These are phyloP conservation scores for Chymomyza costata DNA, from an alignment of 1,140 invertebrate species.

Conservation along the genomic window DNA sequence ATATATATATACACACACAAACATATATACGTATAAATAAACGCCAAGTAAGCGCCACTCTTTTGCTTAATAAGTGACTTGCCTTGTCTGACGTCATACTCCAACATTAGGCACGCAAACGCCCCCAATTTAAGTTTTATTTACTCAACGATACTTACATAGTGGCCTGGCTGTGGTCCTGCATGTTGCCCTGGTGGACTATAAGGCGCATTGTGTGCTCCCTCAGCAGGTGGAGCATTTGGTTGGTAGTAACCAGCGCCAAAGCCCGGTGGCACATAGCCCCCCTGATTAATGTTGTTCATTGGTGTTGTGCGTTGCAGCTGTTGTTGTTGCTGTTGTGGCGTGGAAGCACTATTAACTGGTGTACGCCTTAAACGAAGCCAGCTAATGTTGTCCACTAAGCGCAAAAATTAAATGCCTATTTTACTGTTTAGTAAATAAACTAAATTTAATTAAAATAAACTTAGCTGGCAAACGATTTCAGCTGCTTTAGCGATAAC, in stretches of 20 bases:
- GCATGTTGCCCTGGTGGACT: slow-evolving; percentile 1
- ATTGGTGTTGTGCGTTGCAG: slow-evolving; percentile 32
- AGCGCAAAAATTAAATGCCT: too few species aligned
- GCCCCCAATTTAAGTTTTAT: slow-evolving; percentile 9
- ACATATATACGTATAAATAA: not conserved
- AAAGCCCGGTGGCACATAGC: slow-evolving; percentile 58
- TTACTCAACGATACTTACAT: too few species aligned
- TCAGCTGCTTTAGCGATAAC: too few species aligned
- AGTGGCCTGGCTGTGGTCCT: slow-evolving; percentile 8
- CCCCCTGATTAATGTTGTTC: slow-evolving; percentile 60
- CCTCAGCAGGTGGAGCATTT: slow-evolving; percentile 52
- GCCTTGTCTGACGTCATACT: not conserved
- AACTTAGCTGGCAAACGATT: too few species aligned
- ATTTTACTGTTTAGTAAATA: too few species aligned
- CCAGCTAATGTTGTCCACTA: too few species aligned
- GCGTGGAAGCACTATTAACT: too few species aligned
- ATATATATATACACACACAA: not conserved
- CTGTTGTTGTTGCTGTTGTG: not conserved
- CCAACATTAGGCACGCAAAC: slow-evolving; percentile 9
- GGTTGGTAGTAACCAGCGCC: slow-evolving; percentile 51
- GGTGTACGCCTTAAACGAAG: too few species aligned
- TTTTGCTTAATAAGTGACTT: too few species aligned
- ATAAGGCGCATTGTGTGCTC: slow-evolving; percentile 14
- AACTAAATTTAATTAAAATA: too few species aligned
- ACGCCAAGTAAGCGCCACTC: not conserved